These are phyloP conservation scores for Falco punctatus DNA, from an alignment of 2,113 vertebrate genomes.

Conservation along the genomic window DNA sequence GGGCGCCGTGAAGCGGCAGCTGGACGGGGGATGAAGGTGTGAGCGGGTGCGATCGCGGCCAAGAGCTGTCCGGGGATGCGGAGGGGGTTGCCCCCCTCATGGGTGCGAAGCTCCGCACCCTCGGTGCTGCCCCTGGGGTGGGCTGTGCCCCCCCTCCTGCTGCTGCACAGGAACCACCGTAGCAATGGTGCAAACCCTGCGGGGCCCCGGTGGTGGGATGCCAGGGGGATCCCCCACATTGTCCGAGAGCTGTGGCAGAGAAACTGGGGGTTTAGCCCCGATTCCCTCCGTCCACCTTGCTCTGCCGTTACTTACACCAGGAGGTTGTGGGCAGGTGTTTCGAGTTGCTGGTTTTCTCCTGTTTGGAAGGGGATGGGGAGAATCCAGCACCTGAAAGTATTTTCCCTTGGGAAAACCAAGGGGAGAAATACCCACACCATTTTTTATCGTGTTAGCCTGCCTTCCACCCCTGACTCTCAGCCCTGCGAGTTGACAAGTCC, in stretches of 20 bases:
- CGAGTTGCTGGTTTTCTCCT: conserved; percentile 9
- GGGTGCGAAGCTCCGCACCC: background rate
- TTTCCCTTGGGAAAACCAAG: background rate
- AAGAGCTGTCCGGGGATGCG: background rate
- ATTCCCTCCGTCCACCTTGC: background rate
- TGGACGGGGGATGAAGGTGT: background rate
- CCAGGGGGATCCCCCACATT: background rate
- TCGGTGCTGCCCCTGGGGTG: background rate
- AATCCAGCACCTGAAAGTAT: background rate
- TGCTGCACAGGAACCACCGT: background rate
- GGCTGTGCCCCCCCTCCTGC: background rate
- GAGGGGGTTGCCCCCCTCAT: background rate
- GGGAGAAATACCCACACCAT: background rate
- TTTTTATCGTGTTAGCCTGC: background rate
- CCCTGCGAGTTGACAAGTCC: background rate
- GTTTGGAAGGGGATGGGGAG: background rate
- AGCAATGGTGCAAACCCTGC: accelerated
- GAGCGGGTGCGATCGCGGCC: background rate
- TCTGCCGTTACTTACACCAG: background rate
- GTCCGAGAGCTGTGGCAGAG: background rate
- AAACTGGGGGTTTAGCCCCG: accelerated
- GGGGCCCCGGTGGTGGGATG: accelerated
- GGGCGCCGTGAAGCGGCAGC: background rate
- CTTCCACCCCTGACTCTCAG: conserved; percentile 37
- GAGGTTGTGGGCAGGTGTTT: conserved; percentile 6